Evolutionary conservation across 2,888 invertebrate species (phyloP).

Genomic region (Drosophila histrio): DNA sequence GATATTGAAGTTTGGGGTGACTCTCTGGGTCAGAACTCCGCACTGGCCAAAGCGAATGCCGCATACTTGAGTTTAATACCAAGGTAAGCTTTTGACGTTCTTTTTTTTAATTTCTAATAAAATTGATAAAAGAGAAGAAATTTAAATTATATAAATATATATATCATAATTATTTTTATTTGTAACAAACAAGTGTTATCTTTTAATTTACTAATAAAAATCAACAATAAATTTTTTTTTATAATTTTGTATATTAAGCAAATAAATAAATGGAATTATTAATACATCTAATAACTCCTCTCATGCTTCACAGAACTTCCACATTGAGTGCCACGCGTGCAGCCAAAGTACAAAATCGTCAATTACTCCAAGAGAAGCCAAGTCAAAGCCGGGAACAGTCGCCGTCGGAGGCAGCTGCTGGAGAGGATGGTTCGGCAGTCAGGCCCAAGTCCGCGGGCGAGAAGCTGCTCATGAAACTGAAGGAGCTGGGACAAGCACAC

Average conservation of each 20-base stretch:
- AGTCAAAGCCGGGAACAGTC: slow-evolving; percentile 74
- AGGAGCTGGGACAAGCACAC: slow-evolving; percentile 65
- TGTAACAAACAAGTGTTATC: too few species aligned
- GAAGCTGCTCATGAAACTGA: slow-evolving; percentile 64
- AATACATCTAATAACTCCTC: too few species aligned
- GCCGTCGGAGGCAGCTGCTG: slow-evolving; percentile 23
- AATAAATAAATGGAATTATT: too few species aligned
- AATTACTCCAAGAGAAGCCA: slow-evolving; percentile 82
- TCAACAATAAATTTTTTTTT: too few species aligned
- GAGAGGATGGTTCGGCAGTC: slow-evolving; percentile 58
- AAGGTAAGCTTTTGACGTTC: too few species aligned
- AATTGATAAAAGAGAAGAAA: too few species aligned
- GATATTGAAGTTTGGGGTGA: slow-evolving; percentile 94
- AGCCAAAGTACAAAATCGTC: slow-evolving; percentile 83
- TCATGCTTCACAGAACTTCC: slow-evolving; percentile 73
- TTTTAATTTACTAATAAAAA: too few species aligned
- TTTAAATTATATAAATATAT: too few species aligned
- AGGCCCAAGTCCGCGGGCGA: slow-evolving; percentile 67
- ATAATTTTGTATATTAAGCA: too few species aligned
- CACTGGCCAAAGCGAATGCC: slow-evolving; percentile 84
- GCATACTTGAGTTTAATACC: slow-evolving; percentile 83
- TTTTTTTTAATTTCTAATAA: too few species aligned
- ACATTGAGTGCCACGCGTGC: slow-evolving; percentile 81
- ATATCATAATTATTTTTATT: too few species aligned
- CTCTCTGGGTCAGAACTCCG: slow-evolving; percentile 86